These are phyloP conservation scores for Numida meleagris DNA, from an alignment of 2,113 vertebrate genomes.

Conservation along the genomic window DNA sequence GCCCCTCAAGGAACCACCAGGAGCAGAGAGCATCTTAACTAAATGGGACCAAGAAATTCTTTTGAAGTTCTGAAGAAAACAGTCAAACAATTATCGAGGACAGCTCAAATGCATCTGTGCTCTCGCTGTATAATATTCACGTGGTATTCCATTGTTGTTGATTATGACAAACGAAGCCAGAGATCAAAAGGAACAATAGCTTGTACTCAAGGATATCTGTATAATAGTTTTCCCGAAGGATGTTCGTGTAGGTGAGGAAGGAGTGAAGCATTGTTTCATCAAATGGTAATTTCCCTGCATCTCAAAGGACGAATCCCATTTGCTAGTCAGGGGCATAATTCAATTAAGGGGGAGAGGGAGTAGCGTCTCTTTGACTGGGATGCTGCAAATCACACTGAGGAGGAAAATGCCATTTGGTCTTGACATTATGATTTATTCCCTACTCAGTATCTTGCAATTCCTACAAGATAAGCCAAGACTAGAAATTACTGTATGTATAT, in stretches of 20 bases:
- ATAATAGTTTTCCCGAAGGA: slow-evolving; percentile 41
- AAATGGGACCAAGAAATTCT: not conserved
- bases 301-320: slow-evolving; percentile 14
- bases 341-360: slow-evolving; percentile 52
- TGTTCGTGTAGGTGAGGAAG: slow-evolving; percentile 46
- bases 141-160: not conserved
- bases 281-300: slow-evolving; percentile 51
- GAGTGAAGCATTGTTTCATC: slow-evolving; percentile 48
- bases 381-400: slow-evolving; percentile 4
- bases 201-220: slow-evolving; percentile 53
- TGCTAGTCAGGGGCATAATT: slow-evolving; percentile 15
- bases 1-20: not conserved
- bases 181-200: slow-evolving; percentile 35
- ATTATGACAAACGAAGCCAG: not conserved
- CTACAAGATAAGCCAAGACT: slow-evolving; percentile 56
- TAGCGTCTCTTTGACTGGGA: not conserved
- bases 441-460: slow-evolving; percentile 58
- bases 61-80: not conserved
- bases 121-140: not conserved
- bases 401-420: slow-evolving; percentile 19
- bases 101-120: not conserved
- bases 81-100: not conserved
- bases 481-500: slow-evolving; percentile 38
- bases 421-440: slow-evolving; percentile 71
- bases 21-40: not conserved